Conservation (phyloP, 1,140 invertebrate species). For the Caenorhabditis latens region DNA sequence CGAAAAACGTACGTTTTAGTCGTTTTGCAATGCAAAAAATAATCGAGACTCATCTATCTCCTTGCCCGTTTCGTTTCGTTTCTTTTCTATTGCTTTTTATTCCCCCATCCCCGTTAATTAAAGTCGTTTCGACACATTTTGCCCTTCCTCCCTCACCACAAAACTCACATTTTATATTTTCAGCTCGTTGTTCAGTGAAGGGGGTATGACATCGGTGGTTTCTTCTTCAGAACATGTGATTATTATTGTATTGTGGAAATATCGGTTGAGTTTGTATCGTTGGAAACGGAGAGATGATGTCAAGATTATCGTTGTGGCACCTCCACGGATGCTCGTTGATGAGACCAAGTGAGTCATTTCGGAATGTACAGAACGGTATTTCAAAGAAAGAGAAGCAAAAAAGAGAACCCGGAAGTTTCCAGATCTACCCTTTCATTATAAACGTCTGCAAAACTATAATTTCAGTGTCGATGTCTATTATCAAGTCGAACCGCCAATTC, state of each 20-base stretch:
- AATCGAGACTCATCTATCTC: constrained; percentile 3
- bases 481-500: constrained; percentile 58
- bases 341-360: constrained; percentile 48
- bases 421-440: background rate
- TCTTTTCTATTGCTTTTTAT: constrained; percentile 39
- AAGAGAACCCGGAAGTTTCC: no score
- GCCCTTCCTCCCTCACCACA: background rate
- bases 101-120: constrained; percentile 12
- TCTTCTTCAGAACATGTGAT: constrained; percentile 41
- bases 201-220: constrained; percentile 12
- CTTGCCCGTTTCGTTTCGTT: background rate
- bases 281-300: constrained; percentile 38
- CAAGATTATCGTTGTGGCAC: constrained; percentile 57
- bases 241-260: constrained; percentile 60
- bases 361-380: no score
- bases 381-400: no score
- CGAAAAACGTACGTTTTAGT: constrained; percentile 36
- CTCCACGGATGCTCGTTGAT: constrained; percentile 53
- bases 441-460: background rate
- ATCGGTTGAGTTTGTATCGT: constrained; percentile 44
- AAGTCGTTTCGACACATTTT: constrained; percentile 3
- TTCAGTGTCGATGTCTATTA: constrained; percentile 60
- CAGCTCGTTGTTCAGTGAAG: background rate
- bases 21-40: constrained; percentile 50
- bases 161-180: background rate